A percentile compares a stretch with the other conserved stretches of the same genome.
Evolutionary conservation across 2,888 invertebrate genomes (phyloP).

Genomic region (Orthosia incerta): DNA sequence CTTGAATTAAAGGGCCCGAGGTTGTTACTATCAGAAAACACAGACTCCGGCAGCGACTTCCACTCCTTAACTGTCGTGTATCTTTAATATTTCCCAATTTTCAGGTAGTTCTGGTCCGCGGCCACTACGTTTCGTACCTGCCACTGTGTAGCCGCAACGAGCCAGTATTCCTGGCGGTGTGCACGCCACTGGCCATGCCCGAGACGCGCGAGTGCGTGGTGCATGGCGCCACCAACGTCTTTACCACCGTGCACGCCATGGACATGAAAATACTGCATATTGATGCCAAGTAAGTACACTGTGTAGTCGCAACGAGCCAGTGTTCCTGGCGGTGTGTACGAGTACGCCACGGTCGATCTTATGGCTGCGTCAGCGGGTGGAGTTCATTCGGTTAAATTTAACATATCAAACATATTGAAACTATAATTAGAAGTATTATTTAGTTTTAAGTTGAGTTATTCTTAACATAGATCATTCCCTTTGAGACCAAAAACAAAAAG

Average conservation of each 20-base stretch:
- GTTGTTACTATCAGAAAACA: too few species aligned
- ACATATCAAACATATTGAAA: not conserved
- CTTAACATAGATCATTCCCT: not conserved
- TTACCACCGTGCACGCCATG: slow-evolving; percentile 98
- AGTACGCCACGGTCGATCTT: too few species aligned
- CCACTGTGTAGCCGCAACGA: slow-evolving; percentile 98
- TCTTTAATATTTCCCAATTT: slow-evolving; percentile 42
- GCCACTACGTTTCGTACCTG: slow-evolving; percentile 98
- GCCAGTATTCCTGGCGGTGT: slow-evolving; percentile 98
- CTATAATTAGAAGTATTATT: too few species aligned
- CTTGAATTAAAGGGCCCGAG: too few species aligned
- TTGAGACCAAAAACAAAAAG: not conserved
- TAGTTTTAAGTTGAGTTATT: too few species aligned
- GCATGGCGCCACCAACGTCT: slow-evolving; percentile 99
- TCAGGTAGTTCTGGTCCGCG: slow-evolving; percentile 98
- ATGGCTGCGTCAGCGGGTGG: not conserved
- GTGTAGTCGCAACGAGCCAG: too few species aligned
- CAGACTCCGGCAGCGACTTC: too few species aligned
- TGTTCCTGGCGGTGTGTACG: too few species aligned
- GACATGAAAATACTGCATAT: slow-evolving; percentile 99
- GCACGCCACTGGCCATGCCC: slow-evolving; percentile 99
- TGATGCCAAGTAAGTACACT: slow-evolving; percentile 96
- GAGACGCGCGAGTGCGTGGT: slow-evolving; percentile 98
- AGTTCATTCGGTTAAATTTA: not conserved
- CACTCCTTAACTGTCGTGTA: too few species aligned